These are phyloP conservation scores for Triplophysa bombifrons DNA, from an alignment of 2,797 vertebrate species.

Conservation along the genomic window DNA sequence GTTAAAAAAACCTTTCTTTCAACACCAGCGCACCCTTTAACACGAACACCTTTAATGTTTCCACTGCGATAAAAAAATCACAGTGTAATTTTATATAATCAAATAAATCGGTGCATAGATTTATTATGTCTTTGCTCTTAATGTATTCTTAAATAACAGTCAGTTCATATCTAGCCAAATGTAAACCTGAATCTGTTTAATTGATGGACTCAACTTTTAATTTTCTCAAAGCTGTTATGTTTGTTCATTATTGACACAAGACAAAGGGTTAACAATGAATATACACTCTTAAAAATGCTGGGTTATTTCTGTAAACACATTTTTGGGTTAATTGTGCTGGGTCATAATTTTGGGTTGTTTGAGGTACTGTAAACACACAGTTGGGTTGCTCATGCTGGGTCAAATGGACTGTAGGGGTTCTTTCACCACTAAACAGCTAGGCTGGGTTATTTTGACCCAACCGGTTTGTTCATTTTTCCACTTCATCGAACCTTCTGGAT, in stretches of 20 bases:
- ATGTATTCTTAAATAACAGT: background rate
- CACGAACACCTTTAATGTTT: background rate
- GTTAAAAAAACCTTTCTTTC: conserved; percentile 14
- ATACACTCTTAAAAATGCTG: too few relatives aligned
- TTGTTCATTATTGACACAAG: conserved; percentile 20
- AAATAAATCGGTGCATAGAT: background rate
- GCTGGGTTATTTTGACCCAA: too few relatives aligned
- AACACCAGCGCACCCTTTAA: background rate
- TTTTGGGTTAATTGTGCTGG: too few relatives aligned
- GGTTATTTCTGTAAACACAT: too few relatives aligned
- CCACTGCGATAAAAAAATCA: background rate
- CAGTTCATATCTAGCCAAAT: background rate
- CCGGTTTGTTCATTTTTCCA: too few relatives aligned
- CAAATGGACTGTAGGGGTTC: too few relatives aligned
- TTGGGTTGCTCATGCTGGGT: too few relatives aligned
- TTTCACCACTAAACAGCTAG: too few relatives aligned
- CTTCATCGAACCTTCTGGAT: too few relatives aligned
- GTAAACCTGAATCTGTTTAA: background rate
- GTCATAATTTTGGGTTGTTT: too few relatives aligned
- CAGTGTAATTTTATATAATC: conserved; percentile 26
- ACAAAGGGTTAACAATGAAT: conserved; percentile 12
- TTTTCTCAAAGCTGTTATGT: background rate
- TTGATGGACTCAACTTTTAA: conserved; percentile 19
- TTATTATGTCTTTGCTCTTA: background rate
- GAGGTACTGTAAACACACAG: too few relatives aligned